These are phyloP conservation scores for Thamnophis sirtalis DNA, from an alignment of 2,113 vertebrate species.

Conservation along the genomic window DNA sequence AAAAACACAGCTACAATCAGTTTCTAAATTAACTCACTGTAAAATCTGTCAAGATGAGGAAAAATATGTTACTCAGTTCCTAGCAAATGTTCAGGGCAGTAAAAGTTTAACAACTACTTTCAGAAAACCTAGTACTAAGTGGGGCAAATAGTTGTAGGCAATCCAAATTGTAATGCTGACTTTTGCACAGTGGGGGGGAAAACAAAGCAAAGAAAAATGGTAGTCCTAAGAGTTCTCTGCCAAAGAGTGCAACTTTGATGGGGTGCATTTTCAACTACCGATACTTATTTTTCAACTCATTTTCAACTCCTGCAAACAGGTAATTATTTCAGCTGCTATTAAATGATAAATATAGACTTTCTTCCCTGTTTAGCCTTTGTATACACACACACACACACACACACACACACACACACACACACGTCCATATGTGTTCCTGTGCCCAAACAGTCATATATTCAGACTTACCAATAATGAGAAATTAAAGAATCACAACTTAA, in stretches of 20 bases:
- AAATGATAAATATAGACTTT: constrained; percentile 5
- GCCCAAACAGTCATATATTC: neutral
- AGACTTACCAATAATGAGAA: constrained; percentile 7
- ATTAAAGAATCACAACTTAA: constrained; percentile 29
- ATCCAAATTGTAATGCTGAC: constrained; percentile 62
- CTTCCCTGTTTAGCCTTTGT: neutral
- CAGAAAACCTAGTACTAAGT: constrained; percentile 58
- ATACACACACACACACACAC: neutral
- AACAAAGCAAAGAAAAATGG: constrained; percentile 27
- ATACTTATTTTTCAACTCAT: constrained; percentile 24
- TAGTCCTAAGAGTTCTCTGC: constrained; percentile 52
- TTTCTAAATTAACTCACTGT: constrained; percentile 43
- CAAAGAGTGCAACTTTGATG: constrained; percentile 64
- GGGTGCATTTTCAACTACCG: constrained; percentile 54
- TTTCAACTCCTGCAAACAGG: constrained; percentile 30
- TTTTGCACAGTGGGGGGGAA: constrained; percentile 52
- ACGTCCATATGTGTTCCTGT: neutral
- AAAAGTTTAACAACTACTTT: constrained; percentile 47
- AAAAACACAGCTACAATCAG: constrained; percentile 42
- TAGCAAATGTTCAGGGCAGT: constrained; percentile 39
- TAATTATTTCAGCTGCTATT: constrained; percentile 46
- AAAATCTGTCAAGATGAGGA: constrained; percentile 37
- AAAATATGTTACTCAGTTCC: constrained; percentile 25
- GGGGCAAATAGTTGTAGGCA: constrained; percentile 56
- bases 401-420: neutral